Conservation (phyloP, 2,113 vertebrate species). For the Nerophis lumbriciformis region DNA sequence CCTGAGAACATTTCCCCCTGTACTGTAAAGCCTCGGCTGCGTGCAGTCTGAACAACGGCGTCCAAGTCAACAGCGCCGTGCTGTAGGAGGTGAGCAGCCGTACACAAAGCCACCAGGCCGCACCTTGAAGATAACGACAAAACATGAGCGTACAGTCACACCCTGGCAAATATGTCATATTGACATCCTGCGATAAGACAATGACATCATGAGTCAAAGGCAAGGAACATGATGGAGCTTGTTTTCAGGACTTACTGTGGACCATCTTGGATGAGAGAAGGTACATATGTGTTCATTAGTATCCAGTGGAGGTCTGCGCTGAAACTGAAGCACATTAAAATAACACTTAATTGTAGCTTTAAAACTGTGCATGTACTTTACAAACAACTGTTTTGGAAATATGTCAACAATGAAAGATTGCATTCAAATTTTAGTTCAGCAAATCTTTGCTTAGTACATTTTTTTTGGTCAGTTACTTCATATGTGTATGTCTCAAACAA, state of each 20-base stretch:
- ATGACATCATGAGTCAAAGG: background rate
- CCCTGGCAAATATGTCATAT: constrained; percentile 3
- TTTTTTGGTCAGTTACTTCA: no score
- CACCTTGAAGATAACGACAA: constrained; percentile 65
- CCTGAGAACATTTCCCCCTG: constrained; percentile 94
- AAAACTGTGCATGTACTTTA: no score
- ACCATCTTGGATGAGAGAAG: constrained; percentile 86
- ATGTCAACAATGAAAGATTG: no score
- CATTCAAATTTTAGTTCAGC: no score
- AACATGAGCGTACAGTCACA: constrained; percentile 4
- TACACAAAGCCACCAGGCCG: constrained; percentile 87
- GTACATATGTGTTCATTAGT: constrained; percentile 79
- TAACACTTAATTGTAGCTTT: background rate
- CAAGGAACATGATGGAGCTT: background rate
- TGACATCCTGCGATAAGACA: background rate
- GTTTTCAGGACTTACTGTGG: constrained; percentile 77
- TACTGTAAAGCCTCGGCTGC: constrained; percentile 72
- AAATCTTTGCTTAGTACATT: no score
- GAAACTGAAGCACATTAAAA: constrained; percentile 68
- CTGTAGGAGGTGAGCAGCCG: constrained; percentile 69
- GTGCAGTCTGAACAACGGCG: constrained; percentile 68
- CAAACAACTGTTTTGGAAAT: no score
- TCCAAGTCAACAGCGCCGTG: constrained; percentile 58
- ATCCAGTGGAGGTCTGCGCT: constrained; percentile 80
- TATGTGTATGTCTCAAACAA: no score